phyloP scores from a whole-genome alignment of 2,888 invertebrate species.

The Ennomos fuscantarius region DNA sequence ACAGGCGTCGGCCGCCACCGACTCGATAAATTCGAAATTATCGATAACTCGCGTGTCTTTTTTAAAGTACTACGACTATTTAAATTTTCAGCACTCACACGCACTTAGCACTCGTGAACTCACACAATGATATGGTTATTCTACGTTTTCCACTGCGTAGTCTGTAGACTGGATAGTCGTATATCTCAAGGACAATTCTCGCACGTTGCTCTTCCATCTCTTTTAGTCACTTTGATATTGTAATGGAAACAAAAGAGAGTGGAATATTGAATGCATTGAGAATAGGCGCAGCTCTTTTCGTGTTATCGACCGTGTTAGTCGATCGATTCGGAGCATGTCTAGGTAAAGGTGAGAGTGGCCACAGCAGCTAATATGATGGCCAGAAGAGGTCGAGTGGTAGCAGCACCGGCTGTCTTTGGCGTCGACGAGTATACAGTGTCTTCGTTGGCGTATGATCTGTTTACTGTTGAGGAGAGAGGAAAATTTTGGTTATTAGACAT shows the following conservation, averaged over 20 bases:
- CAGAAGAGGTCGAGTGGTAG: constrained; percentile 43
- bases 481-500: no score
- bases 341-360: constrained; percentile 50
- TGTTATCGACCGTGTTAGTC: not conserved
- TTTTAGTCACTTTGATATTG: no score
- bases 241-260: no score
- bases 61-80: constrained; percentile 49
- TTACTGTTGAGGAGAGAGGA: constrained; percentile 31
- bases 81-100: constrained; percentile 43
- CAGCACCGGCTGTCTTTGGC: constrained; percentile 56
- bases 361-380: constrained; percentile 47
- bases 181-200: no score
- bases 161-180: constrained; percentile 8
- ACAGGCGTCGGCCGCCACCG: constrained; percentile 8
- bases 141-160: constrained; percentile 37
- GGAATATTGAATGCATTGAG: no score
- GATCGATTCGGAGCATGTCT: constrained; percentile 37
- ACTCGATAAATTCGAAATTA: constrained; percentile 25
- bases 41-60: constrained; percentile 48
- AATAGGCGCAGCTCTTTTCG: no score
- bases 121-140: constrained; percentile 64
- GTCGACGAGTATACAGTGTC: constrained; percentile 61
- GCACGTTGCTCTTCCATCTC: no score
- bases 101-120: constrained; percentile 47
- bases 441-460: constrained; percentile 44